Evolutionary conservation across 1,140 invertebrate genomes (phyloP).

Genomic region (Brachystomella parvula): DNA sequence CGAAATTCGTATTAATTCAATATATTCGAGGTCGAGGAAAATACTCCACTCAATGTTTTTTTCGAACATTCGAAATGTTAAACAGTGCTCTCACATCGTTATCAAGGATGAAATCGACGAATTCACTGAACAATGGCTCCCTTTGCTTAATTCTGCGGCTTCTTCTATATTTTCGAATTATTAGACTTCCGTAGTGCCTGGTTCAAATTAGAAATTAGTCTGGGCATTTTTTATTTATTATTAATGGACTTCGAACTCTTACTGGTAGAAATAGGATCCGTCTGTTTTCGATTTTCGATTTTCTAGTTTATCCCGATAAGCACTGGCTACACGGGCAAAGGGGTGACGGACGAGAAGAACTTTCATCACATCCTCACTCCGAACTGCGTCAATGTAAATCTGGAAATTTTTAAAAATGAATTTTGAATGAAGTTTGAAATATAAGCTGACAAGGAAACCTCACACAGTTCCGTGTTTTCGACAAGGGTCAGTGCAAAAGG

Average conservation of each 20-base stretch:
- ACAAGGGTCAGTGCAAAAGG: background rate
- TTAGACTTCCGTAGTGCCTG: constrained; percentile 28
- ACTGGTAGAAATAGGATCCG: constrained; percentile 34
- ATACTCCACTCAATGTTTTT: no score
- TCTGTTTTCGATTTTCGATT: constrained; percentile 23
- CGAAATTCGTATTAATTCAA: background rate
- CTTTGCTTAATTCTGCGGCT: constrained; percentile 24
- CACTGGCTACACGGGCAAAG: constrained; percentile 32
- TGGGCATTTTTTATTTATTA: background rate
- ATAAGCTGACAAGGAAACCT: background rate
- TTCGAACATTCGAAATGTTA: background rate
- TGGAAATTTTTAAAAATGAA: background rate
- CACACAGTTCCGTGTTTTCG: background rate
- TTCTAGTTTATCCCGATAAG: constrained; percentile 31
- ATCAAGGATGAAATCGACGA: constrained; percentile 31
- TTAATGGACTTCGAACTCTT: no score
- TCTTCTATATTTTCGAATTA: constrained; percentile 22
- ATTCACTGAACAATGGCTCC: constrained; percentile 35
- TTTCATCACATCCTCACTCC: constrained; percentile 20
- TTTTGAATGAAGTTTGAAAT: background rate
- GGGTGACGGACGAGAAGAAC: constrained; percentile 30
- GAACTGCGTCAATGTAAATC: constrained; percentile 12
- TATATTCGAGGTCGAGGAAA: no score
- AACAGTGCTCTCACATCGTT: constrained; percentile 21
- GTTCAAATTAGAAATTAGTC: background rate